These are phyloP conservation scores for Drosophila repletoides DNA, from an alignment of 1,140 invertebrate genomes.

Conservation along the genomic window DNA sequence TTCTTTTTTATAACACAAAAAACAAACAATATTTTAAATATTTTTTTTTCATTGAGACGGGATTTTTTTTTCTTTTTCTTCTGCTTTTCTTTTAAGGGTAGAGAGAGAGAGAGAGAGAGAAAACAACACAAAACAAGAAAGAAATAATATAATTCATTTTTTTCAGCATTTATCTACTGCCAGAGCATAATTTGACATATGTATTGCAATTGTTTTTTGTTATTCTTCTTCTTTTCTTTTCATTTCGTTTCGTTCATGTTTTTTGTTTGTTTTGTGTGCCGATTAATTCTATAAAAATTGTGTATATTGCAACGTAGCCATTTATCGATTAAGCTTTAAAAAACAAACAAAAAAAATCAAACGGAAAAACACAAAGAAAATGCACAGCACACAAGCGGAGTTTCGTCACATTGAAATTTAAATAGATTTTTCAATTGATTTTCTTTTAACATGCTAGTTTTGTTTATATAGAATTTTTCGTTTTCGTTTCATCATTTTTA, in stretches of 20 bases:
- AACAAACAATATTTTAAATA: conserved; percentile 77
- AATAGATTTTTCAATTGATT: conserved; percentile 46
- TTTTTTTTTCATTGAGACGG: conserved; percentile 51
- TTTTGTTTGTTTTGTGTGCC: conserved; percentile 21
- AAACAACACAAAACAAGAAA: conserved; percentile 43
- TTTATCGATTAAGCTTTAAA: conserved; percentile 55
- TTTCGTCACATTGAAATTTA: conserved; percentile 35
- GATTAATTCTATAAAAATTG: conserved; percentile 35
- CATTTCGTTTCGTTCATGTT: neutral
- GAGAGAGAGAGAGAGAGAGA: conserved; percentile 35
- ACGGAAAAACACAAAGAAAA: conserved; percentile 43
- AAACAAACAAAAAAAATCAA: conserved; percentile 12
- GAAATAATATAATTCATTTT: conserved; percentile 23
- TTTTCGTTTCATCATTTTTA: conserved; percentile 32
- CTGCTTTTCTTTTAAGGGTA: conserved; percentile 10
- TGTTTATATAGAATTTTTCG: conserved; percentile 5
- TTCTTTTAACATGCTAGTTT: conserved; percentile 59
- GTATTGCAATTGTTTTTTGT: conserved; percentile 12
- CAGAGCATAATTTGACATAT: conserved; percentile 43
- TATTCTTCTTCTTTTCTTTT: too few species aligned
- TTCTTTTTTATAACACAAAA: conserved; percentile 66
- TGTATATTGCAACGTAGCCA: conserved; percentile 66
- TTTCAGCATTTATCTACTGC: conserved; percentile 25
- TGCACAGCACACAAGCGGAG: conserved; percentile 66
- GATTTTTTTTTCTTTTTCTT: conserved; percentile 2